Base-by-base conservation (phyloP, 1,140 invertebrate genomes). In the Subanguina moxae region DNA sequence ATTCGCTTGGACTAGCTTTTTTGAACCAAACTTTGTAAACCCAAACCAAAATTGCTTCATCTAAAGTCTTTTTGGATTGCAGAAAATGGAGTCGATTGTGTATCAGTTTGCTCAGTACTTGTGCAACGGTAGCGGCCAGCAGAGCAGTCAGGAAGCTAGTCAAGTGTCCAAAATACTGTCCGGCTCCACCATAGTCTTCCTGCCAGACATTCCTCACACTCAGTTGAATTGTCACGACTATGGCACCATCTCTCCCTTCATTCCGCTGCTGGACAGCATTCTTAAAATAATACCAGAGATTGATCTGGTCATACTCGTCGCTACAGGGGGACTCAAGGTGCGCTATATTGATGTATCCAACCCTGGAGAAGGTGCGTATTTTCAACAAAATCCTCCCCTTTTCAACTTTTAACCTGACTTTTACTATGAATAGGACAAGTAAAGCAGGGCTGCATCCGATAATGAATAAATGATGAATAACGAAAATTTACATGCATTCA, bases 161-260 rank as follows among this genome's bases (percentile, higher is more conserved):
- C 68, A 73, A 19, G 46, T 81, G 19, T n/a, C 42, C 0, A 58
- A 64, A 0, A 68, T 81, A 65, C 61, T 82, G 46, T 45, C 58
- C 1, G 13, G 62, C 27, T 80, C 78, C 1, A 82, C 74, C 0
- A 32, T 82, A 15, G 43, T 82, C n/a, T 56, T 82, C 15, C 30
- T 82, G 57, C 80, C 80, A n/a, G 67, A 81, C 56, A 82, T 82
- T 32, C 80, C 80, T 25, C 72, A 77, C 62, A 69, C 73, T 28
- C 79, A 82, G 59, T 25, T 79, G 38, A 80, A 78, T 62, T 82
- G 80, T 30, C 80, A 82, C 63, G 80, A 82, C 46, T 82, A 82
- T 61, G 71, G 62, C 15, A 77, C 80, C 7, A 70, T 82, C 48
- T 67, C 70, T 8, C 80, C 80, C n/a, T 82, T 82, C 58, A 69